Base-by-base conservation (phyloP, 2,797 vertebrate genomes). In the Poecile montanus region DNA sequence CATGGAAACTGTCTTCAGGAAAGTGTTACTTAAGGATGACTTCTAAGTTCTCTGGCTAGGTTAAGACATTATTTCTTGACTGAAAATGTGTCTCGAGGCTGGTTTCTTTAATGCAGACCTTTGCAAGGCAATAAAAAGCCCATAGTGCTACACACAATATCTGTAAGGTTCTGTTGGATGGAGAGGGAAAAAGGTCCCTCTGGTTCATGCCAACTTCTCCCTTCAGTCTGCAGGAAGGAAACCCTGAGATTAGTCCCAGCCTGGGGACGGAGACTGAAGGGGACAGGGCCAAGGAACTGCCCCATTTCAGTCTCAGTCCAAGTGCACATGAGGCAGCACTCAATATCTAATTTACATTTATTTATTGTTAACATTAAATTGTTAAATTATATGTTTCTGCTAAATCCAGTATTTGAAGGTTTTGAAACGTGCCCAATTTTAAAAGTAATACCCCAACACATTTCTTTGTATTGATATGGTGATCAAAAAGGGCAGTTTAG, bases 151-250 rank as follows among this genome's bases (percentile, higher is more conserved):
- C 9, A 16, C 18, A n/a, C 1, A 1, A 1, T 51, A 7, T 32
- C 44, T 89, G 11, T n/a, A 62, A 62, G 63, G 36, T 20, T 73
- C 44, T 73, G 20, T 16, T 47, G 42, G 38, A 13, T 1, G 1
- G 7, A 51, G n/a, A 77, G 26, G 20, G 62, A 68, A 25, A 7
- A 56, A 75, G 42, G 36, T 27, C 40, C 27, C 2, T n/a, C 0
- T 0, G 5, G 7, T 40, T 23, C 6, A 6, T 27, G 22, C 13
- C 30, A 63, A 0, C 25, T 58, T 27, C n/a, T 88, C 22, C 60
- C 26, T 53, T 73, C 23, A 20, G 22, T 70, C 54, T 44, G 7
- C 27, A 57, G 70, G 30, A 83, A 25, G 48, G 20, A 86, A 93
- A 86, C 6, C 42, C 42, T 68, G 54, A 77, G 34, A 57, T 60